Evolutionary conservation across 2,797 vertebrate genomes (phyloP).

Genomic region (Chelidonichthys spinosus): DNA sequence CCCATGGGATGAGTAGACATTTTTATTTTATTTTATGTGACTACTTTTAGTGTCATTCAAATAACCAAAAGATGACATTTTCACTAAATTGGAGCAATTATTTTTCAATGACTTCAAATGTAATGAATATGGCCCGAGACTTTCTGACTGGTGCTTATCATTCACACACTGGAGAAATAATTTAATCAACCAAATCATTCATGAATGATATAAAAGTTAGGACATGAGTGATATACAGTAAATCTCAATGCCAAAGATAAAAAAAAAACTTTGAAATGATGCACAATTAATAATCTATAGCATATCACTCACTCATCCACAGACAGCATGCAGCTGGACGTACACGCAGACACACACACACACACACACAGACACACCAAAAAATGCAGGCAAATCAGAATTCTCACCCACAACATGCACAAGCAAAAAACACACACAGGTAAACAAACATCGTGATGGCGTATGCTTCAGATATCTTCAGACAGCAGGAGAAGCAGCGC

Average conservation of each 20-base stretch:
- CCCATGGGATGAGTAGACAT: no score
- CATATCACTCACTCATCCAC: not conserved
- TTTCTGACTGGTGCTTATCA: no score
- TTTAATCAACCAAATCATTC: not conserved
- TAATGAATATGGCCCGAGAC: not conserved
- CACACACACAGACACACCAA: not conserved
- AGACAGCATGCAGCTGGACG: conserved; percentile 8
- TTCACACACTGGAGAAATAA: not conserved
- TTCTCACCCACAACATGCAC: conserved; percentile 9
- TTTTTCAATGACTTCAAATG: not conserved
- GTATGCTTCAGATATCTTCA: conserved; percentile 35
- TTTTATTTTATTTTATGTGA: no score
- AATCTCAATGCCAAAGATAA: not conserved
- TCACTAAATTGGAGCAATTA: not conserved
- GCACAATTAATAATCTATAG: conserved; percentile 26
- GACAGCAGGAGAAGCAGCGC: conserved; percentile 48
- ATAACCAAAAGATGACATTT: not conserved
- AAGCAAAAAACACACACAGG: not conserved
- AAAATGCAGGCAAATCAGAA: conserved; percentile 15
- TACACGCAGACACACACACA: no score
- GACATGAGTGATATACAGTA: not conserved
- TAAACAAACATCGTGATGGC: conserved; percentile 14
- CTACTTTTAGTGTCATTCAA: no score
- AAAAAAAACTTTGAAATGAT: not conserved
- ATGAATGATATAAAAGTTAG: not conserved